These are phyloP conservation scores for Coranthus polyacanthus DNA, from an alignment of 2,797 vertebrate species.

Conservation along the genomic window DNA sequence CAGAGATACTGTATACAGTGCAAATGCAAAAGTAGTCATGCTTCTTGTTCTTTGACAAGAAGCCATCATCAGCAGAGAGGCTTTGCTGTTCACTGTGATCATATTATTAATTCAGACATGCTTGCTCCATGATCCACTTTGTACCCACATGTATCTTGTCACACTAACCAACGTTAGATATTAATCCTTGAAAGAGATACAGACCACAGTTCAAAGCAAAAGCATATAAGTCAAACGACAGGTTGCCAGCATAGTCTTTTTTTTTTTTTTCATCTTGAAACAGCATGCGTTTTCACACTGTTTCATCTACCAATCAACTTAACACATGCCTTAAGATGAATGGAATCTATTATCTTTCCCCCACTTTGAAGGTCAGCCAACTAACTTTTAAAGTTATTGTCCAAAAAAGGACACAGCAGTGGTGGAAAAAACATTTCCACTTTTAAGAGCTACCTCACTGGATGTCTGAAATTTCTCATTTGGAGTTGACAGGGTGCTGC, in stretches of 20 bases:
- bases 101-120: slow-evolving; percentile 49
- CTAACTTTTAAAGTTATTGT: slow-evolving; percentile 80
- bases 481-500: slow-evolving; percentile 81
- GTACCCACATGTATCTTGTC: slow-evolving; percentile 38
- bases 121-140: slow-evolving; percentile 35
- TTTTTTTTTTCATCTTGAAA: slow-evolving; percentile 66
- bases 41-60: slow-evolving; percentile 30
- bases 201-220: slow-evolving; percentile 58
- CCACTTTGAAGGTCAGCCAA: slow-evolving; percentile 83
- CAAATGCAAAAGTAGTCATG: slow-evolving; percentile 2
- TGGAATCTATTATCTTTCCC: slow-evolving; percentile 77
- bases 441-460: slow-evolving; percentile 76
- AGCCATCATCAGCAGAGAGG: slow-evolving; percentile 28
- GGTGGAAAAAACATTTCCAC: slow-evolving; percentile 80
- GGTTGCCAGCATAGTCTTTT: slow-evolving; percentile 60
- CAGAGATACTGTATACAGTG: neutral
- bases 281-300: slow-evolving; percentile 63
- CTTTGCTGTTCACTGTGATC: slow-evolving; percentile 47
- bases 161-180: slow-evolving; percentile 55
- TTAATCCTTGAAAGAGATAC: slow-evolving; percentile 58
- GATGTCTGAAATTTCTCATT: slow-evolving; percentile 84
- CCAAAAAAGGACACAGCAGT: slow-evolving; percentile 67
- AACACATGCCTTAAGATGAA: slow-evolving; percentile 75
- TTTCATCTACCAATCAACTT: slow-evolving; percentile 81
- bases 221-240: slow-evolving; percentile 50